Conservation (phyloP, 2,113 vertebrate species). For the Hyla sarda region DNA sequence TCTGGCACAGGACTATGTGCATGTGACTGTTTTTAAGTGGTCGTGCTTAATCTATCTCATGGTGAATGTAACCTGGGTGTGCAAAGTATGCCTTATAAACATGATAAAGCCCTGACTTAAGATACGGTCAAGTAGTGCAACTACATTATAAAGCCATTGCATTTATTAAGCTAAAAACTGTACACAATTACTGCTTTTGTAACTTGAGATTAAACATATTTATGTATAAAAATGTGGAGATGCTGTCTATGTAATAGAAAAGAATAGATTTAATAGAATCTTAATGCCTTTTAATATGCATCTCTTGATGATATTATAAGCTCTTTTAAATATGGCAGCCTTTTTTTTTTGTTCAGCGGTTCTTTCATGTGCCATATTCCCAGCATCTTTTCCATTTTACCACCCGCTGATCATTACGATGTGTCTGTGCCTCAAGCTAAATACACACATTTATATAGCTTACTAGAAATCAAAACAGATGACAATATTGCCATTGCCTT, state of each 20-base stretch:
- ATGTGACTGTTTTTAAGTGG: too few relatives aligned
- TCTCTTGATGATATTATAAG: background rate
- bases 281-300: background rate
- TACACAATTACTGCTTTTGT: background rate
- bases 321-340: background rate
- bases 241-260: too few relatives aligned
- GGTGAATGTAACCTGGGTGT: too few relatives aligned
- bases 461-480: conserved; percentile 52
- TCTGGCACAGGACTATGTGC: too few relatives aligned
- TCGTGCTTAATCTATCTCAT: too few relatives aligned
- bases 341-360: background rate
- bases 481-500: conserved; percentile 36
- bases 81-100: too few relatives aligned
- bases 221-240: background rate
- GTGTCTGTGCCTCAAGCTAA: conserved; percentile 41
- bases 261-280: background rate
- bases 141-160: too few relatives aligned
- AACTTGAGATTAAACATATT: background rate
- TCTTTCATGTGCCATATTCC: background rate
- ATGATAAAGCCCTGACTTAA: too few relatives aligned
- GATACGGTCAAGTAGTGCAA: too few relatives aligned
- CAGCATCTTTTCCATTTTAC: conserved; percentile 16
- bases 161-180: background rate
- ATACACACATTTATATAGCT: conserved; percentile 45
- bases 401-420: conserved; percentile 34